phyloP scores from a whole-genome alignment of 2,113 vertebrate genomes.

The Brachyhypopomus occidentalis region DNA sequence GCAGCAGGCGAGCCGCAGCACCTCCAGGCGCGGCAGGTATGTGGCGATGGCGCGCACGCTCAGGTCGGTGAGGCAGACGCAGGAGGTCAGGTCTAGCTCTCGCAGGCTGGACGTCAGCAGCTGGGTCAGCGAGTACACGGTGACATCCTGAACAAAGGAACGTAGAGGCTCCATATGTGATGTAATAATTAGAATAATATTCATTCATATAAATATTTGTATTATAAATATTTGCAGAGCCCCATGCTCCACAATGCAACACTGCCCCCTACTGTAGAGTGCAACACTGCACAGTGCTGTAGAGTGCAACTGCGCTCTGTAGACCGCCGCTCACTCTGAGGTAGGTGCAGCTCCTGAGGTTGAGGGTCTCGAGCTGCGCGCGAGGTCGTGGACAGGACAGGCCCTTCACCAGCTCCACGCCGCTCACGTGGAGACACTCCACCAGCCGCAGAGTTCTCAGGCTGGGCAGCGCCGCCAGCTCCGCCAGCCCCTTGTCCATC shows the following conservation, averaged over 20 bases:
- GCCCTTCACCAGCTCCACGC: constrained; percentile 72
- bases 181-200: background rate
- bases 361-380: constrained; percentile 71
- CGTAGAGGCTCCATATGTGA: background rate
- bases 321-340: constrained; percentile 70
- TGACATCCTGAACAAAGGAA: constrained; percentile 68
- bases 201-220: too few species aligned
- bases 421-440: constrained; percentile 77
- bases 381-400: constrained; percentile 45
- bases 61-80: constrained; percentile 74
- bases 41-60: constrained; percentile 75
- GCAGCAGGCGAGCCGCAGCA: constrained; percentile 80
- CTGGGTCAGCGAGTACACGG: constrained; percentile 71
- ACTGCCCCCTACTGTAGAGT: too few species aligned
- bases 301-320: too few species aligned
- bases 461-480: constrained; percentile 66
- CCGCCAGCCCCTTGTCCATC: constrained; percentile 74
- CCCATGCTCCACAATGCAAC: too few species aligned
- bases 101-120: constrained; percentile 65
- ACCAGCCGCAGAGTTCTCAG: constrained; percentile 77
- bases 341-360: constrained; percentile 78
- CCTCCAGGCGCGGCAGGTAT: constrained; percentile 71
- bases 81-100: constrained; percentile 81
- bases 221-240: too few species aligned
- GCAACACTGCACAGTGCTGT: too few species aligned